phyloP scores from a whole-genome alignment of 2,797 vertebrate genomes.

The Galaxias olidus region DNA sequence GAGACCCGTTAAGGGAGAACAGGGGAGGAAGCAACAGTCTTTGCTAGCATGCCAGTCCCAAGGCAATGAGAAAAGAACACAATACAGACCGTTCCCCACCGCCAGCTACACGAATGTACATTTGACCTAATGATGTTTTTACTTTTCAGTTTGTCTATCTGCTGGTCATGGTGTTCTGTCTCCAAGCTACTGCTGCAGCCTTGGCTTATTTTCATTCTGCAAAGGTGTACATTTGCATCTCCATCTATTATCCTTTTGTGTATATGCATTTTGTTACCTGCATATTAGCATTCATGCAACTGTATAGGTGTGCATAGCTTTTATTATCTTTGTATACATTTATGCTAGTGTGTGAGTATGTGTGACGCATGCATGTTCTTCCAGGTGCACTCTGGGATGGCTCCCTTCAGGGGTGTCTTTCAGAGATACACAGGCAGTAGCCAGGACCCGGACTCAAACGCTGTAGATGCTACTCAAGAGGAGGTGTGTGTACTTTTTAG shows the following conservation, averaged over 20 bases:
- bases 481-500: conserved; percentile 45
- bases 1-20: too few species aligned
- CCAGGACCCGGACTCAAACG: conserved; percentile 48
- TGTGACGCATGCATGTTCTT: conserved; percentile 14
- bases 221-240: too few species aligned
- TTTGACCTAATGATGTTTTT: conserved; percentile 7
- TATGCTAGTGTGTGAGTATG: not conserved
- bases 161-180: conserved; percentile 59
- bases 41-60: too few species aligned
- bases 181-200: conserved; percentile 49
- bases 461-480: conserved; percentile 59
- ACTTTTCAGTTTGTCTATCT: conserved; percentile 65
- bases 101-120: too few species aligned
- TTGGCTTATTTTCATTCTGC: conserved; percentile 53
- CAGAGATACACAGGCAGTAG: conserved; percentile 60
- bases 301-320: not conserved
- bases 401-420: conserved; percentile 56
- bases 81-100: too few species aligned
- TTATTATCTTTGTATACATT: not conserved
- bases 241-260: too few species aligned
- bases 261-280: too few species aligned
- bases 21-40: too few species aligned
- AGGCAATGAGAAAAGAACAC: too few species aligned
- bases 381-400: conserved; percentile 58
- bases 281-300: too few species aligned